These are phyloP conservation scores for Jacana jacana DNA, from an alignment of 2,113 vertebrate genomes.

Conservation along the genomic window DNA sequence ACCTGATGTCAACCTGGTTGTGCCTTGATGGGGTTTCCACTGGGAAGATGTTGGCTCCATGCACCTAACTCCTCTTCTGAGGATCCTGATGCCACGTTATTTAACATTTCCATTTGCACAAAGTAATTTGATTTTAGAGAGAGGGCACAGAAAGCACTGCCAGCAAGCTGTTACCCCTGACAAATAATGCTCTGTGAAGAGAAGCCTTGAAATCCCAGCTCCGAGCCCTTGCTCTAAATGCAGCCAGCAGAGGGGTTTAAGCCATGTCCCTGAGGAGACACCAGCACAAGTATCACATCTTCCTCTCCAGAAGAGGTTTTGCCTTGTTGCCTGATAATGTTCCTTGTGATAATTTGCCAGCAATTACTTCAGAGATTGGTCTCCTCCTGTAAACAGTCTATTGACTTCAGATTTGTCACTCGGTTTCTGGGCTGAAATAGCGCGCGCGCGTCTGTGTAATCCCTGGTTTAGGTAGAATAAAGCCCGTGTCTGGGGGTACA, in stretches of 20 bases:
- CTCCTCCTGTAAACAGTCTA: neutral
- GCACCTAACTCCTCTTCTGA: neutral
- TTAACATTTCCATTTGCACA: neutral
- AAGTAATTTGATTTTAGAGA: conserved; percentile 8
- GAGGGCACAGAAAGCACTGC: neutral
- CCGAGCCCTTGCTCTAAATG: neutral
- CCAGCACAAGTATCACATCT: neutral
- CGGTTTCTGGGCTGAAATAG: neutral
- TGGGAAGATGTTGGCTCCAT: neutral
- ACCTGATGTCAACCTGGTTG: neutral
- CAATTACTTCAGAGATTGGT: neutral
- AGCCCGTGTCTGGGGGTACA: neutral
- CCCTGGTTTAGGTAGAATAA: neutral
- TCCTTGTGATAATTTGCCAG: neutral
- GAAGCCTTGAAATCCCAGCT: neutral
- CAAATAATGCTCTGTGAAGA: neutral
- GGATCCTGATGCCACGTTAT: neutral
- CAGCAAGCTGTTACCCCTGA: neutral
- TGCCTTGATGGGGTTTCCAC: neutral
- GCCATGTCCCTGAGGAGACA: neutral
- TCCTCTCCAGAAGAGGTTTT: neutral
- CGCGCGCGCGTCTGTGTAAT: rapidly evolving
- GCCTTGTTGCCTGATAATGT: neutral
- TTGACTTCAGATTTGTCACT: neutral
- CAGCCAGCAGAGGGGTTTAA: neutral